These are phyloP conservation scores for Myrmecophaga tridactyla DNA, from an alignment of 2,113 vertebrate species.

Conservation along the genomic window DNA sequence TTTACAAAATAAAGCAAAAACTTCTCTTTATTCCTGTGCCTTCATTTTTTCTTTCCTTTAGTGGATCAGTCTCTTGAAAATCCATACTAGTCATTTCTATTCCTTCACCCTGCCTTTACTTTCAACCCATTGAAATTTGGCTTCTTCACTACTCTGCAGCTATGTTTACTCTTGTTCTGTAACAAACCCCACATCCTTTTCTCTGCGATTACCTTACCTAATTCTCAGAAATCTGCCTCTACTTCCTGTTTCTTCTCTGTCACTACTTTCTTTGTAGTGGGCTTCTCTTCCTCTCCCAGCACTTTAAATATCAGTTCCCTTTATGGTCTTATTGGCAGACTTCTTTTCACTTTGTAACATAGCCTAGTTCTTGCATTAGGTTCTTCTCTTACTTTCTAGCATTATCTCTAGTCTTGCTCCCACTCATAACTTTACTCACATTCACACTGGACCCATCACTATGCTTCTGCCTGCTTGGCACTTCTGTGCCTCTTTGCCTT, in stretches of 20 bases:
- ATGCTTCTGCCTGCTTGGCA: accelerated
- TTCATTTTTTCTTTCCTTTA: neutral
- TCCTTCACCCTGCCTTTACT: neutral
- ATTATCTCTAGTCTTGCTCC: neutral
- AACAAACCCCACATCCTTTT: neutral
- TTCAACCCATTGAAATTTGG: neutral
- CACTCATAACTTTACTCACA: too few species aligned
- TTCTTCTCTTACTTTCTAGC: neutral
- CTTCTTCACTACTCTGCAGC: neutral
- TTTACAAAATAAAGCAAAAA: neutral
- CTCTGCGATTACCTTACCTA: too few species aligned
- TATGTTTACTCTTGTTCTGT: neutral
- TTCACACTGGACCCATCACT: neutral
- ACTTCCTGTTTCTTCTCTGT: neutral
- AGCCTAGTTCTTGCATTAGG: too few species aligned
- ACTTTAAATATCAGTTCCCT: neutral
- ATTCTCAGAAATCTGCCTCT: neutral
- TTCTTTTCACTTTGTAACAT: neutral
- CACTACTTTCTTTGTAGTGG: neutral
- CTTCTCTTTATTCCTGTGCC: neutral
- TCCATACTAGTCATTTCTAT: neutral
- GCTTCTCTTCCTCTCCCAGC: neutral
- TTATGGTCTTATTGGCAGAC: neutral
- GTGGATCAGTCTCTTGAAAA: neutral
- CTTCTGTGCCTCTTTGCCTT: neutral